Evolutionary conservation across 2,797 vertebrate species (phyloP).

Genomic region (Enteromius unitaeniatus): DNA sequence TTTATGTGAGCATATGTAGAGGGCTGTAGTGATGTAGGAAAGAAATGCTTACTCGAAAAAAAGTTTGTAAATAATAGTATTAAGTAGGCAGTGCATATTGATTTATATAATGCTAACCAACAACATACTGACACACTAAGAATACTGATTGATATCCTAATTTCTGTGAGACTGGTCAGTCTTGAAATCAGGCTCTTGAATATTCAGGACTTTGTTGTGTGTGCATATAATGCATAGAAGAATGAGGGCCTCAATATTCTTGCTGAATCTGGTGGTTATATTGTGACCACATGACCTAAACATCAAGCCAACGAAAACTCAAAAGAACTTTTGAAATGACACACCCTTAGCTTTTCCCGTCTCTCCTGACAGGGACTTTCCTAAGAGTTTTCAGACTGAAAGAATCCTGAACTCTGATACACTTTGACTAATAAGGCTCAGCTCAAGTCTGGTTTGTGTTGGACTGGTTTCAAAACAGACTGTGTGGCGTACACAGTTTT

Average conservation of each 20-base stretch:
- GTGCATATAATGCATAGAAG: not conserved
- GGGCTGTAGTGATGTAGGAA: not conserved
- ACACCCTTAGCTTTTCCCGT: conserved; percentile 32
- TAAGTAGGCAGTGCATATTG: not conserved
- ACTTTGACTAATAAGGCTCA: not conserved
- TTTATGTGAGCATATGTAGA: not conserved
- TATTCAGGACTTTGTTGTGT: conserved; percentile 11
- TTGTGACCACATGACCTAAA: conserved; percentile 10
- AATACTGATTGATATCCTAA: not conserved
- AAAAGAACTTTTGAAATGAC: conserved; percentile 21
- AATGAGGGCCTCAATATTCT: not conserved
- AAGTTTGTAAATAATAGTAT: not conserved
- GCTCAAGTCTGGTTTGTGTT: conserved; percentile 29
- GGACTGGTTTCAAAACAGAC: conserved; percentile 16
- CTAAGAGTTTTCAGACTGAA: conserved; percentile 19
- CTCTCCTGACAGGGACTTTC: conserved; percentile 48
- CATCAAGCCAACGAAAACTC: conserved; percentile 42
- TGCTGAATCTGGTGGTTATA: conserved; percentile 27
- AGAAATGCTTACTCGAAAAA: not conserved
- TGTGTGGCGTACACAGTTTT: not conserved
- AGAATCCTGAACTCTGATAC: conserved; percentile 8
- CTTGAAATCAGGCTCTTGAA: not conserved
- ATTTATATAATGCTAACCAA: not conserved
- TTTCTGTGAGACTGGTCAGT: not conserved
- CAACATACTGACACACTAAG: not conserved